Percentiles rank a stretch among this genome's conserved stretches.
These are phyloP conservation scores for Amblyteles armatorius DNA, from an alignment of 2,888 invertebrate genomes.

Conservation along the genomic window DNA sequence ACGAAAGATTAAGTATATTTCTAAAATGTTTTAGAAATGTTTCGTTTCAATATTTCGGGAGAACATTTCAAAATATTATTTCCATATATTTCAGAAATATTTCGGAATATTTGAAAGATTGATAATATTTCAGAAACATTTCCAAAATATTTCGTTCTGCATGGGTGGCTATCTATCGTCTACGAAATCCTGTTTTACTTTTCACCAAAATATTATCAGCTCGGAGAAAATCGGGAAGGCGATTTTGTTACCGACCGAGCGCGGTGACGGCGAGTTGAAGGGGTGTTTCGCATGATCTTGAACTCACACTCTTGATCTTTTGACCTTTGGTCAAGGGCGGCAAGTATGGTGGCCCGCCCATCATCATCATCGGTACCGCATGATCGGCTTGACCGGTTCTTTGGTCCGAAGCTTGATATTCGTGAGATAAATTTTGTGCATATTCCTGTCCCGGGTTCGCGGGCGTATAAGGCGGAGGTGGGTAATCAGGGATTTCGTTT, in stretches of 20 bases:
- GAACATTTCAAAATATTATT: no score
- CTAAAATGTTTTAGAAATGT: no score
- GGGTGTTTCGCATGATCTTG: not conserved
- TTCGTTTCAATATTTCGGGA: no score
- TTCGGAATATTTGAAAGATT: no score
- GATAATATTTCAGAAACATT: no score
- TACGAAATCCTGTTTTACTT: no score
- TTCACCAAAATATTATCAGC: not conserved
- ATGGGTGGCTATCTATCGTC: no score
- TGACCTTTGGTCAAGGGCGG: conserved; percentile 77
- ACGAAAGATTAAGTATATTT: no score
- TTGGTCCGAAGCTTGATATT: conserved; percentile 25
- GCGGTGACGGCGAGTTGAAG: not conserved
- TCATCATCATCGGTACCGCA: conserved; percentile 63
- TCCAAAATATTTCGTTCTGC: no score
- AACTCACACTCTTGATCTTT: conserved; percentile 75
- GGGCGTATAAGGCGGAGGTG: conserved; percentile 49
- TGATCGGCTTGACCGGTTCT: conserved; percentile 50
- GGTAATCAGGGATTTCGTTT: conserved; percentile 54
- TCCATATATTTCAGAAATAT: no score
- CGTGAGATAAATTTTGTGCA: conserved; percentile 35
- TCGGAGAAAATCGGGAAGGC: not conserved
- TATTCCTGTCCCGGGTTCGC: conserved; percentile 19
- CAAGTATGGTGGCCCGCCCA: conserved; percentile 75
- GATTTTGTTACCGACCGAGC: not conserved